Evolutionary conservation across 2,797 vertebrate species (phyloP).

Genomic region (Enteromius radiatus): DNA sequence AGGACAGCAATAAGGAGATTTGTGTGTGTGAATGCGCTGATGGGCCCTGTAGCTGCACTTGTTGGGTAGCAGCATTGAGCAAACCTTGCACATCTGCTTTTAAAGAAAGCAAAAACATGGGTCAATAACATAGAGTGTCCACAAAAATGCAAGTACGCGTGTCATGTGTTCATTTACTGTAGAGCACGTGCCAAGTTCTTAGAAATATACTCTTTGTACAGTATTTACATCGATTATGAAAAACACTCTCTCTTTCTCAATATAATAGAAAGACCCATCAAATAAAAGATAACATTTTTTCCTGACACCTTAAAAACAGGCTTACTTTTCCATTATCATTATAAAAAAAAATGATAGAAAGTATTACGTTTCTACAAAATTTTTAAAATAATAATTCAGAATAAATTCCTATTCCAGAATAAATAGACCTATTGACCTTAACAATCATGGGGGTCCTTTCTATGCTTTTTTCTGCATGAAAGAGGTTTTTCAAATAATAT

Average conservation of each 20-base stretch:
- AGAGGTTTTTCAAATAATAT: neutral
- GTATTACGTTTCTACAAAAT: no score
- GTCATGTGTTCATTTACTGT: neutral
- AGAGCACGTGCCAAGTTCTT: neutral
- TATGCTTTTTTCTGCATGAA: neutral
- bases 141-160: neutral
- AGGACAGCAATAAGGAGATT: conserved; percentile 94
- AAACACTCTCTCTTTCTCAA: neutral
- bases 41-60: conserved; percentile 94
- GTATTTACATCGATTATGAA: neutral
- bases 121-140: neutral
- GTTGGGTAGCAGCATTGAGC: conserved; percentile 95
- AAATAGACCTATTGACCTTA: neutral
- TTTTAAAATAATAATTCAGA: neutral
- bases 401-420: no score
- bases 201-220: neutral
- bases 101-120: conserved; percentile 14
- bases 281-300: neutral
- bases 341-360: no score
- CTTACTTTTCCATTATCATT: neutral
- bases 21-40: conserved; percentile 91
- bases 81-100: conserved; percentile 88
- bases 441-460: neutral
- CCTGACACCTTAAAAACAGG: neutral
- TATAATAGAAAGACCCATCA: neutral